Percentiles rank a stretch among this genome's conserved stretches.
phyloP scores from a whole-genome alignment of 2,797 vertebrate genomes.

The Melanotaenia maccullochi region DNA sequence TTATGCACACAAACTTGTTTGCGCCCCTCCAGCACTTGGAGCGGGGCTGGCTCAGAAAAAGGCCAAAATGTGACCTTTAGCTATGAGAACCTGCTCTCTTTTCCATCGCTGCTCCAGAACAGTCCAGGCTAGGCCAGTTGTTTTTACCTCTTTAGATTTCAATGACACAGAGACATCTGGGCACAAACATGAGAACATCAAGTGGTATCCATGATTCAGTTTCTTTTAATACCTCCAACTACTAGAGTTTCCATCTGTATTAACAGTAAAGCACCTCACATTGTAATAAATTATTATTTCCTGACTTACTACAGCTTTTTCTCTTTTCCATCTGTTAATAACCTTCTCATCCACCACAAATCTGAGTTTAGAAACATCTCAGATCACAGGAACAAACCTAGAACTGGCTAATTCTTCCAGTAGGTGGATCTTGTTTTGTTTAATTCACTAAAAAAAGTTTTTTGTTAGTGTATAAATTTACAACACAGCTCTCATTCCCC shows the following conservation, averaged over 20 bases:
- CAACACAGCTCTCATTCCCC: conserved; percentile 20
- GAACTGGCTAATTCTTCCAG: conserved; percentile 12
- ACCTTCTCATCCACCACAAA: conserved; percentile 29
- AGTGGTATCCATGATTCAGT: conserved; percentile 22
- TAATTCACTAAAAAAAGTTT: conserved; percentile 28
- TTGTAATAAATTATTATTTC: conserved; percentile 50
- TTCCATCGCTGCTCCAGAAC: conserved; percentile 8
- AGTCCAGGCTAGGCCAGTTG: conserved; percentile 28
- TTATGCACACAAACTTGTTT: conserved; percentile 38
- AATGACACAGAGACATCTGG: conserved; percentile 29
- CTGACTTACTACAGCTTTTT: conserved; percentile 28
- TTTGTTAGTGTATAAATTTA: conserved; percentile 5
- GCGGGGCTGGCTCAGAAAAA: conserved; percentile 62
- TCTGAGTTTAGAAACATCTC: conserved; percentile 31
- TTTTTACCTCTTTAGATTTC: conserved; percentile 63
- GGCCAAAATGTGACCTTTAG: conserved; percentile 77
- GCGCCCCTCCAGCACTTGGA: conserved; percentile 34
- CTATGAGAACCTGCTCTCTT: conserved; percentile 66
- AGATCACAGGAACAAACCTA: conserved; percentile 39
- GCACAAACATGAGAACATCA: conserved; percentile 19
- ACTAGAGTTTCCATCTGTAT: conserved; percentile 20
- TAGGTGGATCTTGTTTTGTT: conserved; percentile 12
- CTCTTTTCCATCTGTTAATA: conserved; percentile 55
- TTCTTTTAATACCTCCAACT: conserved; percentile 23
- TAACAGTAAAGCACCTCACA: conserved; percentile 39